These are phyloP conservation scores for Astur gentilis DNA, from an alignment of 2,113 vertebrate genomes.

Conservation along the genomic window DNA sequence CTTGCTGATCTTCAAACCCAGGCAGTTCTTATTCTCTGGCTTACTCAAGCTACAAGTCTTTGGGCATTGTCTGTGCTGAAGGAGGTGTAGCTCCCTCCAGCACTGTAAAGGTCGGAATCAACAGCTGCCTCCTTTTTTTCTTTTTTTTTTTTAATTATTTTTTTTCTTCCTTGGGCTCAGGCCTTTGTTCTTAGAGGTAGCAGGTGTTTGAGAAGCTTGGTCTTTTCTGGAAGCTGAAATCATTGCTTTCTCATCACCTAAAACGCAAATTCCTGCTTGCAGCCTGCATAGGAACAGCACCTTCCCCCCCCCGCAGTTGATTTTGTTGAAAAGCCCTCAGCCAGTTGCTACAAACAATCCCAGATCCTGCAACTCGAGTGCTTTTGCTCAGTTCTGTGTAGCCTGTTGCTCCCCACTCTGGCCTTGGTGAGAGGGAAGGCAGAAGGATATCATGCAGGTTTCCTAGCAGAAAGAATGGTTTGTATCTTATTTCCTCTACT, in stretches of 20 bases:
- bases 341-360: neutral
- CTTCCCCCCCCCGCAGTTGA: rapidly evolving
- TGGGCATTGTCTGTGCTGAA: neutral
- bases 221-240: neutral
- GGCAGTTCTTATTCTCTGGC: neutral
- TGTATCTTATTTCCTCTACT: neutral
- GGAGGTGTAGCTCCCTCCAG: neutral
- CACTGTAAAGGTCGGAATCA: neutral
- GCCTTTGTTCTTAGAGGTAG: neutral
- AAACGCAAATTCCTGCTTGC: neutral
- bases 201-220: neutral
- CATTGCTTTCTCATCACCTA: neutral
- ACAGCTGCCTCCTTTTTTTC: neutral
- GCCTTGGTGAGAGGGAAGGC: neutral
- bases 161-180: neutral
- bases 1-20: neutral
- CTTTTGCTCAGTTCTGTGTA: neutral
- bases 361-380: rapidly evolving
- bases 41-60: neutral
- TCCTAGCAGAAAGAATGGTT: neutral
- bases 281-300: neutral
- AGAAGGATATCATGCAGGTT: neutral
- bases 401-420: neutral
- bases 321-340: neutral
- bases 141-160: neutral